Evolutionary conservation across 2,888 invertebrate genomes (phyloP).

Genomic region (Heteromyza rotundicornis): DNA sequence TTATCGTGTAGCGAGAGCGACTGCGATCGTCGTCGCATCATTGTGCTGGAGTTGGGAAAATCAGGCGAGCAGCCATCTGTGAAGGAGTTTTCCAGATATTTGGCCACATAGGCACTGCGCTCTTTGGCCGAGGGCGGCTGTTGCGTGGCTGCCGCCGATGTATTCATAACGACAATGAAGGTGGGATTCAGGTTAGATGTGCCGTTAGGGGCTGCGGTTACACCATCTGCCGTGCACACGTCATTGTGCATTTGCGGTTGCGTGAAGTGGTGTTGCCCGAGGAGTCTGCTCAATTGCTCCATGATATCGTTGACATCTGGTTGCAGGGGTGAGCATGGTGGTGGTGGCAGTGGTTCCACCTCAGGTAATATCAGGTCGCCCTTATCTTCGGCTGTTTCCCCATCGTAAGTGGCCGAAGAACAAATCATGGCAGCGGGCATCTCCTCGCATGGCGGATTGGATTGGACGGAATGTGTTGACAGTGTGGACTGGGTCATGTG

Average conservation of each 20-base stretch:
- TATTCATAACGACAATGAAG: slow-evolving; percentile 47
- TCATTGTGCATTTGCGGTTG: slow-evolving; percentile 31
- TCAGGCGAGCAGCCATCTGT: slow-evolving; percentile 35
- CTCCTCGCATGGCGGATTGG: slow-evolving; percentile 15
- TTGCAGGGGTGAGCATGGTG: slow-evolving; percentile 21
- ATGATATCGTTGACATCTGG: slow-evolving; percentile 41
- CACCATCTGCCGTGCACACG: slow-evolving; percentile 29
- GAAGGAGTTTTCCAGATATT: slow-evolving; percentile 20
- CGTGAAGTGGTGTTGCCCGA: slow-evolving; percentile 31
- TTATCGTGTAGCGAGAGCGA: slow-evolving; percentile 47
- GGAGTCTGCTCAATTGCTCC: slow-evolving; percentile 42
- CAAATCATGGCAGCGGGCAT: slow-evolving; percentile 33
- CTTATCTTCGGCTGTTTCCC: slow-evolving; percentile 32
- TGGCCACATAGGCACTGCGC: background rate
- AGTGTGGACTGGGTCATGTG: background rate
- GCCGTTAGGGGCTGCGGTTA: background rate
- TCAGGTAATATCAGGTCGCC: slow-evolving; percentile 30
- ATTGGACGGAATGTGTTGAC: background rate
- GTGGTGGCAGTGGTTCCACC: slow-evolving; percentile 21
- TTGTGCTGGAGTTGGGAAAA: slow-evolving; percentile 18
- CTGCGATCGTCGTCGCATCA: slow-evolving; percentile 41
- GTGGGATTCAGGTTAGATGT: slow-evolving; percentile 39
- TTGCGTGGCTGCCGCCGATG: slow-evolving; percentile 13
- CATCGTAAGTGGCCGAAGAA: slow-evolving; percentile 36
- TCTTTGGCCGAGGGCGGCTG: slow-evolving; percentile 15